These are phyloP conservation scores for Acrocyrtus sp. DNA, from an alignment of 2,888 invertebrate genomes.

Conservation along the genomic window DNA sequence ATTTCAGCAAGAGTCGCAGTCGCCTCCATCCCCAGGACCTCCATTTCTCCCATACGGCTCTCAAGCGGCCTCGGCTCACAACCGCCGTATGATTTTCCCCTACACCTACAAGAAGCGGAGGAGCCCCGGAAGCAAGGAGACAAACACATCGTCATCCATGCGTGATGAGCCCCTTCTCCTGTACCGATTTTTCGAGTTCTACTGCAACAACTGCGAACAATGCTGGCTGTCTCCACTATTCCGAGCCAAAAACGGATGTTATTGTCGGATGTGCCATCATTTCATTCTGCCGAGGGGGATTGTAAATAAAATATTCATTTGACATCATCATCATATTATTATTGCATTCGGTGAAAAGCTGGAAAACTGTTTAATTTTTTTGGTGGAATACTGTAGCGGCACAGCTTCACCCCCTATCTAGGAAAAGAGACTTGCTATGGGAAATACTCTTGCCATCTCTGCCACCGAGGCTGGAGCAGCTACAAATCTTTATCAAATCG, in stretches of 20 bases:
- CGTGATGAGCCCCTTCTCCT: constrained; percentile 40
- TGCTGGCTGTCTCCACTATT: constrained; percentile 36
- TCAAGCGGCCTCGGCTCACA: constrained; percentile 27
- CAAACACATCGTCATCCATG: constrained; percentile 10
- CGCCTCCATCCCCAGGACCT: not conserved
- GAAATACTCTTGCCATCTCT: constrained; percentile 46
- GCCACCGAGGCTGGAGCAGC: constrained; percentile 43
- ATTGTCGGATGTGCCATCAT: constrained; percentile 51
- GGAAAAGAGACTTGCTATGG: constrained; percentile 50
- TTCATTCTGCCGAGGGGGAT: constrained; percentile 44
- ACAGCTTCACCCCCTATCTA: constrained; percentile 47
- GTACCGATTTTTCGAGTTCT: constrained; percentile 49
- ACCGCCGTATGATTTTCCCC: constrained; percentile 41
- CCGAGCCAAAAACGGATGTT: constrained; percentile 35
- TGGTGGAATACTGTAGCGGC: constrained; percentile 21
- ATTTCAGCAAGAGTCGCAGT: no score
- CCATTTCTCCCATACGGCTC: not conserved
- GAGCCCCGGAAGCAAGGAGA: not conserved
- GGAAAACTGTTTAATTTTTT: not conserved
- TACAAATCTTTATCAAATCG: constrained; percentile 49
- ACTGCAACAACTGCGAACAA: constrained; percentile 26
- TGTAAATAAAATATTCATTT: constrained; percentile 15
- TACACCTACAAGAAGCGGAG: constrained; percentile 15
- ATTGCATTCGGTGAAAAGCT: not conserved
- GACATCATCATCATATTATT: constrained; percentile 1